Evolutionary conservation across 1,140 invertebrate genomes (phyloP), one percentile per base, ranked within the genome.

Genomic region (Apis laboriosa): DNA sequence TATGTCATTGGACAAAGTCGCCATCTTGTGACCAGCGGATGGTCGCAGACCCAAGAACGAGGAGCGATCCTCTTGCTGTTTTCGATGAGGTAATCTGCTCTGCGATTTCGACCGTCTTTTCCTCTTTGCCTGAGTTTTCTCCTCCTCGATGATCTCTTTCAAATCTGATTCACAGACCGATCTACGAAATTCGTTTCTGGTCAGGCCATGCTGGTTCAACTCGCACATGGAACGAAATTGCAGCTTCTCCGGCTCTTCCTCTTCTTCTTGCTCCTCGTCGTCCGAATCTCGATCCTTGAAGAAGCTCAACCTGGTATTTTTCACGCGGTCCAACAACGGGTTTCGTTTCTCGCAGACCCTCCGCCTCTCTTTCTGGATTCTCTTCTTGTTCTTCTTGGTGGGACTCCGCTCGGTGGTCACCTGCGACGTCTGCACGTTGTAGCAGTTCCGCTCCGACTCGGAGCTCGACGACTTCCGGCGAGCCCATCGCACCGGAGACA

Each of bases 231-330:
- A 93, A 67, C 90, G 88, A 77, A 91, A 92, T 70, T 92, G 89
- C 12, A 60, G 83, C 66, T 86, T 77, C 90, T 94, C 75, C 51
- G 89, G 83, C 64, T 88, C 80, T 2, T 88, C 87, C n/a, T 92
- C 92, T 58, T 91, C 93, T 13, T 95, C 95, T 63, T 94, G 91
- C 28, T 88, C 80, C 90, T 94, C 83, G 61, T 94, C 89, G 61
- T 91, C 94, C 51, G 95, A 94, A n/a, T 94, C 94, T 77, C 94
- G 95, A 83, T 95, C 90, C 85, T 95, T 95, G 91, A 97, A 96
- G 90, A 96, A 96, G 9, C 96, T 96, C 60, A 97, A 91, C 89
- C 95, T 95, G 13, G 96, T 96, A 87, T 96, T 96, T 90, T 96
- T 96, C 4, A 97, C 96, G 88, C 95, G 95, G 82, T 97, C 96